Percentiles rank a stretch among this genome's conserved stretches.
These are phyloP conservation scores for Varanus salvator DNA, from an alignment of 2,113 vertebrate species.

Conservation along the genomic window DNA sequence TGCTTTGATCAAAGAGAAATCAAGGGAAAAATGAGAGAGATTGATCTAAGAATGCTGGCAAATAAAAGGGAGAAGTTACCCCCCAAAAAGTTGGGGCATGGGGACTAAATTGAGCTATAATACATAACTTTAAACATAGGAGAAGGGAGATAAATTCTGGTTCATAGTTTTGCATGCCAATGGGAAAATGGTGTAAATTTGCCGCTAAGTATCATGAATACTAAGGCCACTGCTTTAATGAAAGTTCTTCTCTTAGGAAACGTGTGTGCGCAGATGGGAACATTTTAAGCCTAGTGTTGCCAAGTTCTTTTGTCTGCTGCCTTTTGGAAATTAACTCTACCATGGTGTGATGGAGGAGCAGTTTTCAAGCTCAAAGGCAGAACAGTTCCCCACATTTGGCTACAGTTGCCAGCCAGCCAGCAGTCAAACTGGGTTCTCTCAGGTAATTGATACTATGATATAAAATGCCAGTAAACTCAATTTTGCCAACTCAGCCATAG, in stretches of 20 bases:
- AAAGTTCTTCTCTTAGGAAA: slow-evolving; percentile 64
- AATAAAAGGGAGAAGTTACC: background rate
- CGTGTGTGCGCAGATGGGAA: slow-evolving; percentile 72
- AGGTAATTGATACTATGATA: background rate
- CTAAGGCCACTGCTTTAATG: slow-evolving; percentile 53
- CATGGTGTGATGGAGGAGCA: slow-evolving; percentile 52
- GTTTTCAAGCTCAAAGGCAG: slow-evolving; percentile 8
- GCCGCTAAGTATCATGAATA: slow-evolving; percentile 70
- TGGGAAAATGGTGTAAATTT: slow-evolving; percentile 65
- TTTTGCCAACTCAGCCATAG: background rate
- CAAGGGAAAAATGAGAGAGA: slow-evolving; percentile 54
- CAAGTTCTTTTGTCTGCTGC: slow-evolving; percentile 71
- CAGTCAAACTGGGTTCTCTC: background rate
- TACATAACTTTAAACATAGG: slow-evolving; percentile 53
- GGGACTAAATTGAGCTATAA: background rate
- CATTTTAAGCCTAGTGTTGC: slow-evolving; percentile 66
- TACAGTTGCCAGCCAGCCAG: background rate
- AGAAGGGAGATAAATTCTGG: slow-evolving; percentile 66
- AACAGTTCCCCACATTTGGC: background rate
- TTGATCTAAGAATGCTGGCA: background rate
- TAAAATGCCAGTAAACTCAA: background rate
- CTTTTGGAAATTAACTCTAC: slow-evolving; percentile 75
- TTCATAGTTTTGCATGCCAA: slow-evolving; percentile 66
- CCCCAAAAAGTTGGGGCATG: slow-evolving; percentile 20
- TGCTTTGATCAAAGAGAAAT: slow-evolving; percentile 69